A percentile compares a stretch with the other conserved stretches of the same genome.
Evolutionary conservation across 30 jellyfish, hydroid and myxozoan genomes (phyloP).

Genomic region (Hydractinia symbiolongicarpus): DNA sequence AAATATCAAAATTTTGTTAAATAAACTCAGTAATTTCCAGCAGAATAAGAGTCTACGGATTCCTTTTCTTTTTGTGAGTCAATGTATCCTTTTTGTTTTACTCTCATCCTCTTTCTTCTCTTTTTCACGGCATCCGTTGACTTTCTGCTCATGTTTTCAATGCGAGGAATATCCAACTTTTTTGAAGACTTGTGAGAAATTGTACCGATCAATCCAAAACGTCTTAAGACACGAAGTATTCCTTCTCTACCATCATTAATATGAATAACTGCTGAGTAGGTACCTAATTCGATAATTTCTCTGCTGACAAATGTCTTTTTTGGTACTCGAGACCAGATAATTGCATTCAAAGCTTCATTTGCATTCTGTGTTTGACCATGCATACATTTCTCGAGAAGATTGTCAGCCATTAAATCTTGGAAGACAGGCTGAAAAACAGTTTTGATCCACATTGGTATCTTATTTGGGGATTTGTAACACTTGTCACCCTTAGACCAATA

Average conservation of each 20-base stretch:
- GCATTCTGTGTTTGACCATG: conserved; percentile 21
- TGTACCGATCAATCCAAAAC: background rate
- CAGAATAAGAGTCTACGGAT: too few relatives aligned
- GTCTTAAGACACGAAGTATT: background rate
- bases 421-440: background rate
- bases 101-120: too few relatives aligned
- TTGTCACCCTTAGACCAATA: background rate
- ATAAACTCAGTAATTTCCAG: too few relatives aligned
- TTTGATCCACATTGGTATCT: background rate
- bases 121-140: too few relatives aligned
- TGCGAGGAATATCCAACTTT: too few relatives aligned
- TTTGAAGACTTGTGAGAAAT: too few relatives aligned
- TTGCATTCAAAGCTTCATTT: too few relatives aligned
- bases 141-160: too few relatives aligned
- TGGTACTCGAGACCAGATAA: conserved; percentile 20
- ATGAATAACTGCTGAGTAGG: conserved; percentile 5
- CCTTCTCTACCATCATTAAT: conserved; percentile 7
- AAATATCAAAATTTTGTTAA: too few relatives aligned
- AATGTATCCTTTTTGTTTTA: too few relatives aligned
- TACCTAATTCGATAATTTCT: background rate
- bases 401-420: background rate
- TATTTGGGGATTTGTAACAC: background rate
- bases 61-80: too few relatives aligned
- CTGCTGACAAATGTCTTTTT: conserved; percentile 9
- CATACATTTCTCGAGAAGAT: background rate